Evolutionary conservation across 2,113 vertebrate genomes (phyloP), one percentile per base, ranked within the genome.

Genomic region (Anser cygnoides): DNA sequence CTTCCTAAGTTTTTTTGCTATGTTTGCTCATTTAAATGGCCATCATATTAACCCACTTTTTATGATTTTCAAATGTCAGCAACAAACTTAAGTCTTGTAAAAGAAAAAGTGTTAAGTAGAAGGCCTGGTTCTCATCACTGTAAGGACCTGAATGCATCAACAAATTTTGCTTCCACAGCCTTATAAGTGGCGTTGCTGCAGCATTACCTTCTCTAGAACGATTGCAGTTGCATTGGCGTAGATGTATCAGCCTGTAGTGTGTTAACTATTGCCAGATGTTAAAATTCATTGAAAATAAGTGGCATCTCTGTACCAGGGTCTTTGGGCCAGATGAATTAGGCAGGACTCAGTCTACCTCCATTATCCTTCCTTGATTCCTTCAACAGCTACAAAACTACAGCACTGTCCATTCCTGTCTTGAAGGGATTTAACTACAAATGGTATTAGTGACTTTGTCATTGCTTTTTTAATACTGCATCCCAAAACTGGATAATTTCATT

Each of bases 11-110:
- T 79, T 92, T 96, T 93, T 66, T 77, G 93, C 95, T 94, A 84
- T 44, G 91, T 85, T 89, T 85, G 96, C 96, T 95, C 62, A 58
- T 96, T 96, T 89, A 95, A 94, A 87, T 96, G 89, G 77, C 80
- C 71, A 92, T 89, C 44, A 39, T 70, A 93, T 92, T 94, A 94
- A 94, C 93, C 62, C 71, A 93, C 35, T 95, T 96, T 55, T 84
- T 83, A 41, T 52, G 71, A 82, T 80, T 89, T 92, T 95, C 62
- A 85, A 71, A 85, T 9, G 33, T 94, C 96, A 97, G 87, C 84
- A 94, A 67, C 66, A 43, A 70, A 33, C 31, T 62, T 72, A 63
- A 2, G 9, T n/a, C 44, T 43, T 79, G 46, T 76, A 67, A 67
- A 78, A 90, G 54, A 71, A 87, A 74, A 68, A 68, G 44, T 26